Percentiles rank a stretch among this genome's conserved stretches.
Evolutionary conservation across 2,888 invertebrate species (phyloP).

Genomic region (Dexiosoma caninum): DNA sequence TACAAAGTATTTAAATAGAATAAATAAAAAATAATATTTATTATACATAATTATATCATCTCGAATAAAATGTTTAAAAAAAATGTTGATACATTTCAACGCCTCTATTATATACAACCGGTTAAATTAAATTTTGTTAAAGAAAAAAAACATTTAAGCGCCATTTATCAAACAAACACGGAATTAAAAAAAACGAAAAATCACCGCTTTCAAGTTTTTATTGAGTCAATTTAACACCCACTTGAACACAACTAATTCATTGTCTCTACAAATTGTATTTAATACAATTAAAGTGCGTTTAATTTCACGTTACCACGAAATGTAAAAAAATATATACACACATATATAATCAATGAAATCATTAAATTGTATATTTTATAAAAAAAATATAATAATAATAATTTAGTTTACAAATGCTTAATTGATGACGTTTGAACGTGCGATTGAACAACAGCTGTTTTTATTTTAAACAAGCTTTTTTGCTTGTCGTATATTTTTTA

Average conservation of each 20-base stretch:
- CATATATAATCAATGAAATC: conserved; percentile 29
- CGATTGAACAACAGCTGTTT: conserved; percentile 21
- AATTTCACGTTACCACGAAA: background rate
- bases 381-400: background rate
- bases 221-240: conserved; percentile 49
- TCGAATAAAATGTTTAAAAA: background rate
- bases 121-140: conserved; percentile 7
- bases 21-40: too few species aligned
- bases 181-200: background rate
- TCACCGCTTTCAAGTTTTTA: conserved; percentile 1
- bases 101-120: conserved; percentile 34
- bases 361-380: background rate
- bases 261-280: background rate
- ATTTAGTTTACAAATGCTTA: conserved; percentile 1
- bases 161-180: conserved; percentile 14
- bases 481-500: too few species aligned
- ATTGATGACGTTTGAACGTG: conserved; percentile 31
- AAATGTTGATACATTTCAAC: conserved; percentile 13
- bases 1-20: too few species aligned
- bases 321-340: background rate
- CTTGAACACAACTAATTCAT: conserved; percentile 29
- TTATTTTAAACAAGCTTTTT: conserved; percentile 5
- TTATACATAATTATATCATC: too few species aligned
- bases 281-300: conserved; percentile 23
- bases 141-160: conserved; percentile 18